Evolutionary conservation across 2,113 vertebrate genomes (phyloP).

Genomic region (Gorsachius goisagi): DNA sequence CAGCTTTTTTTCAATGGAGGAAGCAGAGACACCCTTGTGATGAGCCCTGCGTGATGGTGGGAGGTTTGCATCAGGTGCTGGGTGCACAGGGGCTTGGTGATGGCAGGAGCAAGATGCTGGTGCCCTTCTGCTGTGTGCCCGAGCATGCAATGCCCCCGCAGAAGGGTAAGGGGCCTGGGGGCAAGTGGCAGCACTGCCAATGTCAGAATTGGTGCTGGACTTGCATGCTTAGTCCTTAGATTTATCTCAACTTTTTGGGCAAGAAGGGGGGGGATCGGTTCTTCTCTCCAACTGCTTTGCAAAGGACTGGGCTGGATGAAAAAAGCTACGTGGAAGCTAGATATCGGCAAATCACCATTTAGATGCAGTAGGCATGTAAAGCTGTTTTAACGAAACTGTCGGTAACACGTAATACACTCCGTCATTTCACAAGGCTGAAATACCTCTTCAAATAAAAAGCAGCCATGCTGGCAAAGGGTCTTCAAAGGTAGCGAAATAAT

Average conservation of each 20-base stretch:
- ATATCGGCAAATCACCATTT: not conserved
- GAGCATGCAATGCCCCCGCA: not conserved
- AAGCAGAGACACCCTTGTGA: not conserved
- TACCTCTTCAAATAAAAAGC: conserved; percentile 52
- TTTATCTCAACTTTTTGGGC: not conserved
- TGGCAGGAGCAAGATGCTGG: not conserved
- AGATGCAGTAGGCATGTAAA: not conserved
- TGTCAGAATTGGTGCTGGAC: not conserved
- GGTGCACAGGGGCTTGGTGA: not conserved
- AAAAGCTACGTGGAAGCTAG: not conserved
- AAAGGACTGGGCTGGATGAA: not conserved
- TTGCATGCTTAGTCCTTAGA: not conserved
- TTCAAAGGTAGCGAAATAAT: conserved; percentile 47
- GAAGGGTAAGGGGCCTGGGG: not conserved
- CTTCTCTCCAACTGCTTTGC: not conserved
- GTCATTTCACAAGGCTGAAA: conserved; percentile 8
- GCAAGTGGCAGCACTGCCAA: rapidly evolving
- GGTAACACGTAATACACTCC: rapidly evolving
- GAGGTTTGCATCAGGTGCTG: not conserved
- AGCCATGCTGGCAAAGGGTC: conserved; percentile 3
- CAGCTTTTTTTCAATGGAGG: not conserved
- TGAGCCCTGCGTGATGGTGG: not conserved
- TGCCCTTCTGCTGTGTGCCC: not conserved
- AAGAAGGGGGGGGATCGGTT: not conserved
- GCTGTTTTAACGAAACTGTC: not conserved